These are phyloP conservation scores for Eupithecia abbreviata DNA, from an alignment of 2,888 invertebrate species.

Conservation along the genomic window DNA sequence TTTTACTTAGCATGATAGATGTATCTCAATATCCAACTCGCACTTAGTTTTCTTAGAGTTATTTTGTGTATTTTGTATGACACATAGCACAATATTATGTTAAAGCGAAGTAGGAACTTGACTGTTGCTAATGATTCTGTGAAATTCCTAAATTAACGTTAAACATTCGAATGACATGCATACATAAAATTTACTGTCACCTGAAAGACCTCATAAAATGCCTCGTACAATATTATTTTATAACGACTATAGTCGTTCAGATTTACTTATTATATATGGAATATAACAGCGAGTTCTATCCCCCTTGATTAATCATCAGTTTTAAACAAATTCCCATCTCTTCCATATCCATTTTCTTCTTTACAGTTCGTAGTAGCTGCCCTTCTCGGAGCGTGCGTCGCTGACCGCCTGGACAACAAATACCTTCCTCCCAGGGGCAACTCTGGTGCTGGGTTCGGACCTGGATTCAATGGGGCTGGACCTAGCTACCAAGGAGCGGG, in stretches of 20 bases:
- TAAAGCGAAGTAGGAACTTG: background rate
- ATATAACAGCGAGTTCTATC: background rate
- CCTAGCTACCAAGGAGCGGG: slow-evolving; percentile 15
- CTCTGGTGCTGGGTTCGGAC: slow-evolving; percentile 71
- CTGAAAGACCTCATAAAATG: too few species aligned
- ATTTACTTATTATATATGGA: too few species aligned
- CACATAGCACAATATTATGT: background rate
- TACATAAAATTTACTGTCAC: background rate
- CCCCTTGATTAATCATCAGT: too few species aligned
- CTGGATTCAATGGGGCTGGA: slow-evolving; percentile 53
- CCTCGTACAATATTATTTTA: too few species aligned
- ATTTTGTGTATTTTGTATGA: background rate
- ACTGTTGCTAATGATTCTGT: slow-evolving; percentile 3
- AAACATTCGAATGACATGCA: background rate
- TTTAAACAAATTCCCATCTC: background rate
- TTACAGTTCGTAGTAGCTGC: slow-evolving; percentile 76
- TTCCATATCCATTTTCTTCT: background rate
- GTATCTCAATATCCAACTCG: too few species aligned
- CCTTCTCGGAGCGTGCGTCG: slow-evolving; percentile 73
- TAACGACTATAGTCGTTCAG: too few species aligned
- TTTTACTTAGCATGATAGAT: background rate
- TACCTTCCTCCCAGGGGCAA: slow-evolving; percentile 80
- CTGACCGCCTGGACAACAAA: slow-evolving; percentile 78
- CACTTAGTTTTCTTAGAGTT: background rate
- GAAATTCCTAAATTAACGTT: slow-evolving; percentile 4